phyloP scores from a whole-genome alignment of 2,888 invertebrate species.

The Schrankia costaestrigalis region DNA sequence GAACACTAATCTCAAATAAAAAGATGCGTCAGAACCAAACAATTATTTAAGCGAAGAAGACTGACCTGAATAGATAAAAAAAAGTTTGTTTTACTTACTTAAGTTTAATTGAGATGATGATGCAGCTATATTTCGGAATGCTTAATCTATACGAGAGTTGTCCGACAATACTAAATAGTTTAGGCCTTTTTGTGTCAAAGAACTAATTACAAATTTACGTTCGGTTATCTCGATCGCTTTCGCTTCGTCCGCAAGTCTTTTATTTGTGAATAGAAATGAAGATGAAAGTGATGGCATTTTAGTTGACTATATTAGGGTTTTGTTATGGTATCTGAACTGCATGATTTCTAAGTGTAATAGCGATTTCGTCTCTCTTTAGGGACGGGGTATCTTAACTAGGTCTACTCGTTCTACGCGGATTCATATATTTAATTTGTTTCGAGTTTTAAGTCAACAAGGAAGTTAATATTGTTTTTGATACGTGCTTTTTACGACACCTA shows the following conservation, averaged over 20 bases:
- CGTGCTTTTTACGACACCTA: too few species aligned
- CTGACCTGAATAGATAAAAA: too few species aligned
- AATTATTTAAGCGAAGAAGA: too few species aligned
- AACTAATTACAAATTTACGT: slow-evolving; percentile 33
- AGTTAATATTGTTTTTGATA: too few species aligned
- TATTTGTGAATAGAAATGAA: slow-evolving; percentile 25
- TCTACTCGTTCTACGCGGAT: too few species aligned
- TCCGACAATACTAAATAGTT: slow-evolving; percentile 22
- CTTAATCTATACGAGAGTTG: slow-evolving; percentile 17
- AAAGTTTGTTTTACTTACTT: too few species aligned
- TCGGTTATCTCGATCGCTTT: slow-evolving; percentile 32
- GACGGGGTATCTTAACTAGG: slow-evolving; percentile 5
- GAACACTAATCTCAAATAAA: too few species aligned
- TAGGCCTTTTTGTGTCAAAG: slow-evolving; percentile 24
- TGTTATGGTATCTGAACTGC: slow-evolving; percentile 20
- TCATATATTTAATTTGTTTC: too few species aligned
- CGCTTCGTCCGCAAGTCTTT: slow-evolving; percentile 22
- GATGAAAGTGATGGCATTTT: slow-evolving; percentile 32
- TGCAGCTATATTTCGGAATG: slow-evolving; percentile 13
- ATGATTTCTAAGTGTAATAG: slow-evolving; percentile 23
- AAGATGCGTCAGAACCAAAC: too few species aligned
- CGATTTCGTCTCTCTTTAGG: slow-evolving; percentile 4
- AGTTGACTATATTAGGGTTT: slow-evolving; percentile 26
- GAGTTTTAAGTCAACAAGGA: too few species aligned
- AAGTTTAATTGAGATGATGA: slow-evolving; percentile 13